Evolutionary conservation across 2,888 invertebrate genomes (phyloP).

Genomic region (Hoplodrina blanda): DNA sequence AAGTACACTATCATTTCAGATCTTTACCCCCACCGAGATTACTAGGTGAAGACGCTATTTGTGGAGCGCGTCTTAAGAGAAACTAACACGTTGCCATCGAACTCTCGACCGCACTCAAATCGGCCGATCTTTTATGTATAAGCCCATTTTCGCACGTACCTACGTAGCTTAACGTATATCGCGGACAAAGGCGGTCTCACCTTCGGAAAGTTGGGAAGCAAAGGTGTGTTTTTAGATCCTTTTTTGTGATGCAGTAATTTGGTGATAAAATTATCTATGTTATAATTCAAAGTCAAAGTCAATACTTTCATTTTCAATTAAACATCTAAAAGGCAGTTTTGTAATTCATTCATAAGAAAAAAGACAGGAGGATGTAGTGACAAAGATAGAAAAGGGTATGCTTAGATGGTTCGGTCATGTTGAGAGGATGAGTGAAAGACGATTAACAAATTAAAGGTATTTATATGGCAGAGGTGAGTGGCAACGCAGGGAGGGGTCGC

Average conservation of each 20-base stretch:
- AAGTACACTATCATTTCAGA: constrained; percentile 47
- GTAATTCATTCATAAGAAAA: too few species aligned
- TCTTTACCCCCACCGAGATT: constrained; percentile 46
- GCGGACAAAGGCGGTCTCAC: constrained; percentile 54
- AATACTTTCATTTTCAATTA: too few species aligned
- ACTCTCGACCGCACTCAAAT: constrained; percentile 58
- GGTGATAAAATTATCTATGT: background rate
- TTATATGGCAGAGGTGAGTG: too few species aligned
- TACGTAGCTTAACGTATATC: constrained; percentile 43
- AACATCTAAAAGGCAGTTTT: too few species aligned
- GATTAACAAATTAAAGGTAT: too few species aligned
- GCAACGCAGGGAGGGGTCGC: too few species aligned
- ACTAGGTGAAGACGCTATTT: constrained; percentile 43
- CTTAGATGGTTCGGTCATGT: too few species aligned
- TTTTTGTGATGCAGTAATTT: background rate
- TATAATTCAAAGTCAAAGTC: too few species aligned
- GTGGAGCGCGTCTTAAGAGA: constrained; percentile 44
- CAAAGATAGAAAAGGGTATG: too few species aligned
- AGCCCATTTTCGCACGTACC: constrained; percentile 60
- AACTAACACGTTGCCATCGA: constrained; percentile 55
- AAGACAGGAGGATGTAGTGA: too few species aligned
- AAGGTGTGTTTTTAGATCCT: constrained; percentile 16
- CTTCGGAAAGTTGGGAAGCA: constrained; percentile 18
- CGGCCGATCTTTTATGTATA: constrained; percentile 66
- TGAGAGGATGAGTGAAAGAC: too few species aligned